Conservation (phyloP, 2,888 invertebrate genomes). For the Nymphalis c-album region DNA sequence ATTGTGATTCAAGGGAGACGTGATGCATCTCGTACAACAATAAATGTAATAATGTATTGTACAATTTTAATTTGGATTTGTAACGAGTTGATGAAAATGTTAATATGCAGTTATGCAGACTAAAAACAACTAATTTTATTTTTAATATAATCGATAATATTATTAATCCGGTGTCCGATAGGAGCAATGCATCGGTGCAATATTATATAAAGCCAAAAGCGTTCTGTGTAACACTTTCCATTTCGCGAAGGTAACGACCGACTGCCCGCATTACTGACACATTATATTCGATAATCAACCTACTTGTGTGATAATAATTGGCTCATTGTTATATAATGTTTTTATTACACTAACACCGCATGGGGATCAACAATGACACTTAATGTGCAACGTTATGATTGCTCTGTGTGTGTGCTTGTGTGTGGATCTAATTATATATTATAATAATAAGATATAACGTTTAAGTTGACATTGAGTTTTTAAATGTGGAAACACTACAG, state of each 20-base stretch:
- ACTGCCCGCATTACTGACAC: constrained; percentile 49
- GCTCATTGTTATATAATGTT: constrained; percentile 33
- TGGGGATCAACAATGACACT: neutral
- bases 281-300: constrained; percentile 41
- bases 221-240: constrained; percentile 69
- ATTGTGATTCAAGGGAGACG: no score
- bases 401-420: neutral
- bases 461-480: no score
- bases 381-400: neutral
- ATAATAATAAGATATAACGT: no score
- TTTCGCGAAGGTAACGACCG: constrained; percentile 52
- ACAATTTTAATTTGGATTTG: no score
- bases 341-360: constrained; percentile 9
- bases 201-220: constrained; percentile 61
- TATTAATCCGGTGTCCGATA: constrained; percentile 15
- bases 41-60: no score
- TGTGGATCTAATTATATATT: no score
- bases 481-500: no score
- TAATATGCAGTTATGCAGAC: no score
- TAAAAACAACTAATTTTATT: neutral
- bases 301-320: constrained; percentile 34
- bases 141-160: neutral
- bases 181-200: constrained; percentile 48
- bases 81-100: no score
- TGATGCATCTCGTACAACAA: no score